Conservation (phyloP, 2,797 vertebrate species). For the Sylvilagus floridanus region DNA sequence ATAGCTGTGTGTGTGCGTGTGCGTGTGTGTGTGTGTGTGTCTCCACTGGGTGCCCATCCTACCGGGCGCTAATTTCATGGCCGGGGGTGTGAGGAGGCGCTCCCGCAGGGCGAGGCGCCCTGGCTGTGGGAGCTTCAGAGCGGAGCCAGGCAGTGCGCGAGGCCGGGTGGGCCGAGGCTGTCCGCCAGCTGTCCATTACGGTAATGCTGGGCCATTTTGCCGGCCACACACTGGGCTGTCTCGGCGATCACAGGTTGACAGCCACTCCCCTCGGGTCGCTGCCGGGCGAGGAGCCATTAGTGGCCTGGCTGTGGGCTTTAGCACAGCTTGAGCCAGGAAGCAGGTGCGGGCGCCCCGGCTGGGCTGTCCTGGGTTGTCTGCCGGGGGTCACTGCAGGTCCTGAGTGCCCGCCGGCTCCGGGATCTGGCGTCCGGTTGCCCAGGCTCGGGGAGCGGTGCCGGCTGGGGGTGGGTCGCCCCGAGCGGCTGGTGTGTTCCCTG, state of each 20-base stretch:
- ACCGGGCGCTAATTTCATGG: too few relatives aligned
- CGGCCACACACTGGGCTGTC: slow-evolving; percentile 42
- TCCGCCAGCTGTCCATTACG: slow-evolving; percentile 47
- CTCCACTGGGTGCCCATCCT: not conserved
- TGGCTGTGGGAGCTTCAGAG: not conserved
- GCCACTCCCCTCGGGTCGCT: not conserved
- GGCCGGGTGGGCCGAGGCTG: not conserved
- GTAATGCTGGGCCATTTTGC: slow-evolving; percentile 72
- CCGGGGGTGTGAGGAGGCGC: fast-evolving
- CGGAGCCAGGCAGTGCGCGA: not conserved
- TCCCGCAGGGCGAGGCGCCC: fast-evolving
- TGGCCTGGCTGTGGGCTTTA: not conserved
- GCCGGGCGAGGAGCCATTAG: slow-evolving; percentile 47
- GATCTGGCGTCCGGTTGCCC: not conserved
- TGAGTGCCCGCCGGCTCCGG: not conserved
- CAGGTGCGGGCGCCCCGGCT: not conserved
- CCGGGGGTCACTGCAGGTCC: not conserved
- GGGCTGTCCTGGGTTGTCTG: not conserved
- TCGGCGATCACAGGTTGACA: slow-evolving; percentile 65
- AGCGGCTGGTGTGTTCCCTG: too few relatives aligned
- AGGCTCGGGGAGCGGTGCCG: too few relatives aligned
- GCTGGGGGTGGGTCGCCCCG: too few relatives aligned
- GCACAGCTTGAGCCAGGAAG: not conserved
- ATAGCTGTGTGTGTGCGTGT: too few relatives aligned
- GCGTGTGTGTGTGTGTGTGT: fast-evolving